Percentiles rank a stretch among this genome's conserved stretches.
phyloP scores from a whole-genome alignment of 2,797 vertebrate genomes.

The Hafferia zeledoni region DNA sequence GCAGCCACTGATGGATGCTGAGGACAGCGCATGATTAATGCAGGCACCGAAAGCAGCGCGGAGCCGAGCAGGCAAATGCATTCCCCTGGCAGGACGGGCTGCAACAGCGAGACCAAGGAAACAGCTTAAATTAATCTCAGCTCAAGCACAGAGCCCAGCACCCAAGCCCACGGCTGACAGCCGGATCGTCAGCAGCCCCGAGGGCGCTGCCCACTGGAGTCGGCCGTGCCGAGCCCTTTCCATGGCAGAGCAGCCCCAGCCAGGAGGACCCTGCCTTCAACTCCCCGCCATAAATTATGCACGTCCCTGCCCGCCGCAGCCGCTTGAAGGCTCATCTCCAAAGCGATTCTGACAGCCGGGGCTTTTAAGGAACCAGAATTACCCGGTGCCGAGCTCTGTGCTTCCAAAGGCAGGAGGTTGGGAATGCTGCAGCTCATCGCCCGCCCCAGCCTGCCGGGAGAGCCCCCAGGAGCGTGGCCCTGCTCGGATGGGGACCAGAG shows the following conservation, averaged over 20 bases:
- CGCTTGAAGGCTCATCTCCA: constrained; percentile 59
- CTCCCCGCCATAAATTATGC: constrained; percentile 66
- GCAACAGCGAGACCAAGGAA: background rate
- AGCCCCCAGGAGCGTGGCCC: fast-evolving
- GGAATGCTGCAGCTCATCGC: background rate
- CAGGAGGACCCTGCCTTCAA: constrained; percentile 1
- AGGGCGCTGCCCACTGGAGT: background rate
- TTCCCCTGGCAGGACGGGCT: constrained; percentile 42
- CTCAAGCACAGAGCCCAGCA: background rate
- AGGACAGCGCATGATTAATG: constrained; percentile 28
- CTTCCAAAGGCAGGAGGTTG: background rate
- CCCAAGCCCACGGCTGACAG: background rate
- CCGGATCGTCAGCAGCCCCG: background rate
- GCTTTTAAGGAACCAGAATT: constrained; percentile 69
- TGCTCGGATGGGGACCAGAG: fast-evolving
- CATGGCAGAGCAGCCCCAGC: background rate
- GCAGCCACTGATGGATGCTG: background rate
- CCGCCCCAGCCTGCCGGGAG: background rate
- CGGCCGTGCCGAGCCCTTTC: fast-evolving
- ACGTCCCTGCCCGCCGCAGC: background rate
- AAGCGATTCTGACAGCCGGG: constrained; percentile 64
- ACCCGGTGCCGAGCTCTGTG: background rate
- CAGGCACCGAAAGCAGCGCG: constrained; percentile 25
- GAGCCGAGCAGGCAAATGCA: background rate
- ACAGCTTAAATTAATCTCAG: background rate